phyloP scores from a whole-genome alignment of 2,113 vertebrate genomes.

The Taurulus bubalis region DNA sequence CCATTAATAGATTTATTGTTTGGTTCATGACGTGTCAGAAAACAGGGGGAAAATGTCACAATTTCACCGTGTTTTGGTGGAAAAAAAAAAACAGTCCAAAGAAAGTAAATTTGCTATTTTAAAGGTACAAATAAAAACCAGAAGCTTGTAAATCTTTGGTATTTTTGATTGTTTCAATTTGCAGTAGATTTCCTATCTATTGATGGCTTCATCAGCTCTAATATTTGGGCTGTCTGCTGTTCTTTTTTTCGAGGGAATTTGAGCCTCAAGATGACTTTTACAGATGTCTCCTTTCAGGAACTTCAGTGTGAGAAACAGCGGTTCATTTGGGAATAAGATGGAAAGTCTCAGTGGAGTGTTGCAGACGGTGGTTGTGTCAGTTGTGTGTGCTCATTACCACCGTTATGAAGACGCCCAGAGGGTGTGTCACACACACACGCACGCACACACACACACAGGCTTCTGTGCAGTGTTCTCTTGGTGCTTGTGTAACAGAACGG shows the following conservation, averaged over 20 bases:
- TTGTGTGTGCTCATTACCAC: conserved; percentile 24
- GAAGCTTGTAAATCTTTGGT: too few species aligned
- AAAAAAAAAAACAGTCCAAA: neutral
- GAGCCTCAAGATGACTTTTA: neutral
- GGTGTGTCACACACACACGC: conserved; percentile 28
- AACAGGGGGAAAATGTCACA: neutral
- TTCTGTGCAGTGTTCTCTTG: conserved; percentile 36
- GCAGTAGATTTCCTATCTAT: neutral
- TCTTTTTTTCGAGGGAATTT: neutral
- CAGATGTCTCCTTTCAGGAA: conserved; percentile 35
- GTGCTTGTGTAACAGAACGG: conserved; percentile 54
- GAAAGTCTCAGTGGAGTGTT: conserved; percentile 7
- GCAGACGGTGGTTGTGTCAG: conserved; percentile 23
- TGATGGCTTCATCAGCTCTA: neutral
- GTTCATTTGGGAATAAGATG: conserved; percentile 22
- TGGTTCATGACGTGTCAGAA: neutral
- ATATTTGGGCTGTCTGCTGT: neutral
- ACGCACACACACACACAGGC: conserved; percentile 18
- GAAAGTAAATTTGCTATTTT: neutral
- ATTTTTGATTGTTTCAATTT: too few species aligned
- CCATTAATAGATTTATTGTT: neutral
- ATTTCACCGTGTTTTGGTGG: too few species aligned
- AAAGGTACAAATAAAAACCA: neutral
- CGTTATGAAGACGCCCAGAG: conserved; percentile 46
- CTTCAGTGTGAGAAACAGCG: conserved; percentile 5